Percentiles rank a stretch among this genome's conserved stretches.
Conservation (phyloP, 92 coral and sea anemone genomes). For the Parazoanthus atlanticus region DNA sequence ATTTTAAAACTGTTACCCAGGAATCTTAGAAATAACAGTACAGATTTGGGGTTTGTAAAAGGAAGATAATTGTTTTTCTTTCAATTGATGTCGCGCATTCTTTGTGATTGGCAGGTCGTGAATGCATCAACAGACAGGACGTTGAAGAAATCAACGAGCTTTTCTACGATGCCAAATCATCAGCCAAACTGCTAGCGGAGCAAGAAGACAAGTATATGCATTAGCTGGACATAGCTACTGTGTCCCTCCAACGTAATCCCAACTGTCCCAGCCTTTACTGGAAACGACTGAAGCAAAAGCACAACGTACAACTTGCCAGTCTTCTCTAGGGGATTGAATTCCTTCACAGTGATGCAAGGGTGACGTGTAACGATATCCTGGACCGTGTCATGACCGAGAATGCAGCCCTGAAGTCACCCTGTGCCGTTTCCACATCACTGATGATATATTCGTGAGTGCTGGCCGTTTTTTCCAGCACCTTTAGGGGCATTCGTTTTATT, state of each 20-base stretch:
- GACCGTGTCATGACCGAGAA: not conserved
- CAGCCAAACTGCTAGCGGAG: conserved; percentile 96
- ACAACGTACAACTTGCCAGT: too few relatives aligned
- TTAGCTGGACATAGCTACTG: not conserved
- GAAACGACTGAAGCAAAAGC: not conserved
- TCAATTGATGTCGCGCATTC: not conserved
- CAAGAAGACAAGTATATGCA: conserved; percentile 98
- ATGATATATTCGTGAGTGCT: not conserved
- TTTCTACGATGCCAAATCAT: conserved; percentile 96
- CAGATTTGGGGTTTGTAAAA: too few relatives aligned
- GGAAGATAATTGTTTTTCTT: not conserved
- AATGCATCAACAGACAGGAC: conserved; percentile 82
- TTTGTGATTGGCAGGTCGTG: conserved; percentile 74
- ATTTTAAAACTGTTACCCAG: too few relatives aligned
- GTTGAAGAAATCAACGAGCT: conserved; percentile 97
- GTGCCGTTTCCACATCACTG: not conserved
- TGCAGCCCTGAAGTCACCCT: not conserved
- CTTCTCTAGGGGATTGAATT: too few relatives aligned
- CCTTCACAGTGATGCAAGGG: too few relatives aligned
- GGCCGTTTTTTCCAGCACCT: not conserved
- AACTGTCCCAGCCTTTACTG: not conserved
- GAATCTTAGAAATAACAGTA: too few relatives aligned
- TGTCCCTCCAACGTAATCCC: not conserved
- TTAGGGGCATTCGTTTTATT: not conserved
- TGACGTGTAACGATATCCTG: not conserved